These are phyloP conservation scores for Geotrypetes seraphini DNA, from an alignment of 2,797 vertebrate species.

Conservation along the genomic window DNA sequence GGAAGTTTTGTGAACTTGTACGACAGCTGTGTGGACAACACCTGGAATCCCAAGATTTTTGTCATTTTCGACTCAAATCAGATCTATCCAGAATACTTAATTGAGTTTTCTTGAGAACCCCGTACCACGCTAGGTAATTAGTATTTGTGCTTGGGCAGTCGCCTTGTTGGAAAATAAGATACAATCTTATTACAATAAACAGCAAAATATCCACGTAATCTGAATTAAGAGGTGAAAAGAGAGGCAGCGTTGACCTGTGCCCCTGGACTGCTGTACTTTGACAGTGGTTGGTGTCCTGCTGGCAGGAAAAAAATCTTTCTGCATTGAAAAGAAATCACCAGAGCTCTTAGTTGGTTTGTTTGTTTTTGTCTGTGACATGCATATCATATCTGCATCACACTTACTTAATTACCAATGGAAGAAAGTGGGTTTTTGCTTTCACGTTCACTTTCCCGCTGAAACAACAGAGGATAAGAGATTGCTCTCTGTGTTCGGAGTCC, in stretches of 20 bases:
- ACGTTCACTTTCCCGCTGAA: too few species aligned
- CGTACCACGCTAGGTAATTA: neutral
- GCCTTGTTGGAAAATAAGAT: constrained; percentile 11
- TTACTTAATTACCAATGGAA: too few species aligned
- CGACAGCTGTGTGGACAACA: constrained; percentile 92
- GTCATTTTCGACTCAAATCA: constrained; percentile 96
- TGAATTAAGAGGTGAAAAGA: constrained; percentile 12
- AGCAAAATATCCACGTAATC: constrained; percentile 10
- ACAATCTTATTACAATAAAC: constrained; percentile 7
- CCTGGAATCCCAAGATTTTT: constrained; percentile 87
- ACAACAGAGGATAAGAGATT: too few species aligned
- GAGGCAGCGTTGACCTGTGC: constrained; percentile 16
- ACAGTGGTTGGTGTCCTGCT: too few species aligned
- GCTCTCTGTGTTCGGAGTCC: too few species aligned
- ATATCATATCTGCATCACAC: too few species aligned
- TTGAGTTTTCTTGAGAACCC: constrained; percentile 88
- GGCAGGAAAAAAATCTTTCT: too few species aligned
- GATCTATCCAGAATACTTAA: constrained; percentile 94
- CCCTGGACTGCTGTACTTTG: too few species aligned
- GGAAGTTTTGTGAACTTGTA: constrained; percentile 86
- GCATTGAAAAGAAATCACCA: too few species aligned
- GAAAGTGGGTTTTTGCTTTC: too few species aligned
- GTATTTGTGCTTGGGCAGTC: constrained; percentile 13
- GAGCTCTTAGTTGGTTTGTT: too few species aligned
- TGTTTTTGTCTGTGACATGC: too few species aligned